phyloP scores from a whole-genome alignment of 2,797 vertebrate genomes.

The Sciaenops ocellatus region DNA sequence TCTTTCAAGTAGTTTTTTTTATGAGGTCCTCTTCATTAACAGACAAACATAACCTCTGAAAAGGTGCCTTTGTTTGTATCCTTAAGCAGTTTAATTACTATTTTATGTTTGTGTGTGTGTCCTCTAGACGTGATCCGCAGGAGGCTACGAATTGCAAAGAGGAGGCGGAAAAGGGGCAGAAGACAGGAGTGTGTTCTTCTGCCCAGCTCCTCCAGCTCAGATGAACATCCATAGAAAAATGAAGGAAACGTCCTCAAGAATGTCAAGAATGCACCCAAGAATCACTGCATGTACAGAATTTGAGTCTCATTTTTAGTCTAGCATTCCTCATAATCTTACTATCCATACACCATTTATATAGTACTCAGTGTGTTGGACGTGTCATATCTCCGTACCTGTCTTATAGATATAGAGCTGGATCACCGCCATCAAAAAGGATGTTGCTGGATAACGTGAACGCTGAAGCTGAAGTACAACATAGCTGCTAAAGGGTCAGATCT shows the following conservation, averaged over 20 bases:
- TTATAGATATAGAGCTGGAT: not conserved
- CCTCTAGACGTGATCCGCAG: constrained; percentile 84
- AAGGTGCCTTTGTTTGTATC: not conserved
- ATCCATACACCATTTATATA: too few relatives aligned
- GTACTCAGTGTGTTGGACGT: not conserved
- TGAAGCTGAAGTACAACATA: not conserved
- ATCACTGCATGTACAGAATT: not conserved
- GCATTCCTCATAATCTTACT: not conserved
- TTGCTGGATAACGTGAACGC: not conserved
- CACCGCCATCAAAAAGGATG: not conserved
- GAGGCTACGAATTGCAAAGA: constrained; percentile 80
- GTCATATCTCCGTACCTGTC: not conserved
- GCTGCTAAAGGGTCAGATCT: not conserved
- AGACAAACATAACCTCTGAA: not conserved
- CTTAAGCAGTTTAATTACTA: not conserved
- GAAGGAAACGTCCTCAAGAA: not conserved
- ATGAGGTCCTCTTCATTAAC: too few relatives aligned
- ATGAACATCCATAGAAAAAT: constrained; percentile 58
- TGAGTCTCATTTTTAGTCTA: not conserved
- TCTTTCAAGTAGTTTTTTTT: not conserved
- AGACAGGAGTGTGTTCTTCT: constrained; percentile 81
- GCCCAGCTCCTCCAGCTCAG: constrained; percentile 80
- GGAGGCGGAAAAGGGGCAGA: constrained; percentile 79
- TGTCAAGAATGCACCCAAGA: too few relatives aligned
- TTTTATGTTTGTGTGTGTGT: constrained; percentile 34